Evolutionary conservation across 2,113 vertebrate species (phyloP).

Genomic region (Rhagologus leucostigma): DNA sequence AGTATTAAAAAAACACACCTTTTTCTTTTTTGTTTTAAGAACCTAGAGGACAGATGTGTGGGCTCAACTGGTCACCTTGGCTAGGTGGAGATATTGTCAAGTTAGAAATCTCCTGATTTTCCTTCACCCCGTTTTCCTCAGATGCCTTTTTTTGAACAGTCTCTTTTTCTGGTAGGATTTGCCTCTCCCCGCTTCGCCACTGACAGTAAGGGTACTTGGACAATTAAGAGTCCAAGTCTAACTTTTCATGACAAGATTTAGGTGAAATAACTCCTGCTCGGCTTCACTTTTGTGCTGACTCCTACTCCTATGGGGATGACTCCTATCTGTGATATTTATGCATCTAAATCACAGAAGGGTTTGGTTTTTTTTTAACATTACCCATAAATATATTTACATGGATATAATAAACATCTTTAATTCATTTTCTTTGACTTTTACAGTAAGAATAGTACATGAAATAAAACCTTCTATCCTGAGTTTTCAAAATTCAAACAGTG

Average conservation of each 20-base stretch:
- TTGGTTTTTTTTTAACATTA: not conserved
- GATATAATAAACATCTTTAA: not conserved
- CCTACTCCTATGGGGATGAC: not conserved
- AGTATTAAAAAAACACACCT: not conserved
- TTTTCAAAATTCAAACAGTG: not conserved
- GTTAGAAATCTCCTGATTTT: not conserved
- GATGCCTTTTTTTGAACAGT: not conserved
- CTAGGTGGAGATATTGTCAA: not conserved
- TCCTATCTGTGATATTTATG: not conserved
- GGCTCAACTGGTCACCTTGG: fast-evolving
- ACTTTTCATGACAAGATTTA: not conserved
- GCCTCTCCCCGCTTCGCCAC: not conserved
- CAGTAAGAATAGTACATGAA: not conserved
- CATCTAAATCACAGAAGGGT: not conserved
- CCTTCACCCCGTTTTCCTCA: not conserved
- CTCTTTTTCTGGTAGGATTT: not conserved
- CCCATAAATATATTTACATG: not conserved
- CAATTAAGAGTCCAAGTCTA: not conserved
- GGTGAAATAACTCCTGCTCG: not conserved
- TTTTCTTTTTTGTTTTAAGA: not conserved
- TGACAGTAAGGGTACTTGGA: not conserved
- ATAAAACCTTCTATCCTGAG: not conserved
- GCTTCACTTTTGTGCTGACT: not conserved
- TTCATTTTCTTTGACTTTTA: not conserved
- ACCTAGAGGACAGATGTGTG: not conserved